phyloP scores from a whole-genome alignment of 2,888 invertebrate species.

The Ophioninae sp. region DNA sequence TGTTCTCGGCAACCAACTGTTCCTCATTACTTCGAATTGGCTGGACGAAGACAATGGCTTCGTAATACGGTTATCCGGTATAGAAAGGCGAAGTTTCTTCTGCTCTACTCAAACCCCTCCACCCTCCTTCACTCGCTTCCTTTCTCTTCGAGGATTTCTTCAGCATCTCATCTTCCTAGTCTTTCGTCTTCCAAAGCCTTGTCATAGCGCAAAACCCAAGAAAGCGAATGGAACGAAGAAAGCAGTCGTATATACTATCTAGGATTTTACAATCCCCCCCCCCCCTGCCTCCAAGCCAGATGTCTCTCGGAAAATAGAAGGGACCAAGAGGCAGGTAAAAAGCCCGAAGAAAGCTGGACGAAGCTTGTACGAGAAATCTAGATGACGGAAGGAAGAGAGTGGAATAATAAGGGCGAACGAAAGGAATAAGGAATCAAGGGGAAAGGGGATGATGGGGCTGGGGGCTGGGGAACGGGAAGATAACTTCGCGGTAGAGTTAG shows the following conservation, averaged over 20 bases:
- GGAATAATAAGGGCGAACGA: constrained; percentile 48
- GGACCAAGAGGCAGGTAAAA: constrained; percentile 14
- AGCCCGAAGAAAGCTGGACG: constrained; percentile 42
- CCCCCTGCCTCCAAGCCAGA: constrained; percentile 28
- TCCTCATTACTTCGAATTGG: constrained; percentile 80
- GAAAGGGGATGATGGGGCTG: neutral
- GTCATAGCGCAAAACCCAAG: constrained; percentile 41
- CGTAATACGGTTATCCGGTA: constrained; percentile 77
- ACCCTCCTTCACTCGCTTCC: constrained; percentile 51
- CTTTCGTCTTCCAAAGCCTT: constrained; percentile 41
- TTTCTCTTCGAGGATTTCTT: constrained; percentile 41
- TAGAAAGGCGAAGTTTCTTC: constrained; percentile 53
- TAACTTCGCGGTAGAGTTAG: constrained; percentile 38
- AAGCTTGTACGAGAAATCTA: constrained; percentile 29
- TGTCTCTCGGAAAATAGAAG: constrained; percentile 48
- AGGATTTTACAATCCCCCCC: constrained; percentile 40
- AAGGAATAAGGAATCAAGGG: constrained; percentile 46
- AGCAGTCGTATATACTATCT: constrained; percentile 28
- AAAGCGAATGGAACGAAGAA: constrained; percentile 49
- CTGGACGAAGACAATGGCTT: constrained; percentile 77
- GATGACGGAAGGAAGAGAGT: constrained; percentile 43
- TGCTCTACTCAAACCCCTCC: constrained; percentile 27
- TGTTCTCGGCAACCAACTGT: constrained; percentile 78
- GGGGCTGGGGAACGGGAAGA: neutral
- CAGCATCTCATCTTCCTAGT: constrained; percentile 61